Percentiles rank a stretch among this genome's conserved stretches.
Evolutionary conservation across 2,797 vertebrate genomes (phyloP).

Genomic region (Phoebastria nigripes): DNA sequence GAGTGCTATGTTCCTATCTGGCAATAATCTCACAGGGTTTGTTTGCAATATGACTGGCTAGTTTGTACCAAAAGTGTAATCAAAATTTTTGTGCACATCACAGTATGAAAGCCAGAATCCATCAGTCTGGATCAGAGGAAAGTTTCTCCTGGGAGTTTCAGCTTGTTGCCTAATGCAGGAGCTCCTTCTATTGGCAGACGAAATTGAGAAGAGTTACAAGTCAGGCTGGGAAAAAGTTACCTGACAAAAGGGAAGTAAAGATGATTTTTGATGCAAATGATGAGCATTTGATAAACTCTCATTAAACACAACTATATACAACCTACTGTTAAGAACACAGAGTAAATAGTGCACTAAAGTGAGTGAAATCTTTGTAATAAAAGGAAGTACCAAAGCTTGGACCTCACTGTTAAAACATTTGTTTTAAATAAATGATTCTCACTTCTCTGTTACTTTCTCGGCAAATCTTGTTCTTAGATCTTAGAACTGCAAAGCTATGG

Average conservation of each 20-base stretch:
- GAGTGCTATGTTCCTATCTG: neutral
- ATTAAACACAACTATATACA: neutral
- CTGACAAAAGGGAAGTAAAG: neutral
- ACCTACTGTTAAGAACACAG: neutral
- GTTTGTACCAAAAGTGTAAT: slow-evolving; percentile 10
- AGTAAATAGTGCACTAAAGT: neutral
- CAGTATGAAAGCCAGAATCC: neutral
- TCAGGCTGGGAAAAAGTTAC: neutral
- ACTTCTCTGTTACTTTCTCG: neutral
- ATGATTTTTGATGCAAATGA: neutral
- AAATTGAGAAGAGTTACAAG: neutral
- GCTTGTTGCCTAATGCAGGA: slow-evolving; percentile 18
- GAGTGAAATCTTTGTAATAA: neutral
- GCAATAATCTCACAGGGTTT: neutral
- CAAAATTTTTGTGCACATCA: slow-evolving; percentile 8
- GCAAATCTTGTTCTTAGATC: neutral
- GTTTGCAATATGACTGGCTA: neutral
- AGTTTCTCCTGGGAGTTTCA: neutral
- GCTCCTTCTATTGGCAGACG: slow-evolving; percentile 49
- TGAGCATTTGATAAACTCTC: neutral
- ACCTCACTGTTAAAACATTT: neutral
- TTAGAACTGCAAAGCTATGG: neutral
- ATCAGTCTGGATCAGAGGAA: neutral
- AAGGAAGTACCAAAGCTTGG: neutral
- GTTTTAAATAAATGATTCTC: neutral